phyloP scores from a whole-genome alignment of 2,113 vertebrate genomes.

The Seriola rivoliana region DNA sequence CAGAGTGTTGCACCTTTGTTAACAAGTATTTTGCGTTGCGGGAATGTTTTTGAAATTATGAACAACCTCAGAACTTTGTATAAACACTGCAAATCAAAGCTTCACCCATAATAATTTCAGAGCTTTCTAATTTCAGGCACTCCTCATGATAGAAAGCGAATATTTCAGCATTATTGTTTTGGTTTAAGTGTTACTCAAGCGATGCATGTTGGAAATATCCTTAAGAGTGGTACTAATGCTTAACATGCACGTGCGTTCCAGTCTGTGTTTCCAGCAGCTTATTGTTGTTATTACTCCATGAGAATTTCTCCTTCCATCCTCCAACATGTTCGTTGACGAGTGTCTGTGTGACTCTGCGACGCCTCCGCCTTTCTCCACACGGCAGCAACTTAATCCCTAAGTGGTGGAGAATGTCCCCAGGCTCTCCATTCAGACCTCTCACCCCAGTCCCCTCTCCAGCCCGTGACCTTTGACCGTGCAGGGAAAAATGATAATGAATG shows the following conservation, averaged over 20 bases:
- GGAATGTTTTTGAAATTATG: no score
- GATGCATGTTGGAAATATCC: not conserved
- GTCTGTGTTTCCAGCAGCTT: constrained; percentile 39
- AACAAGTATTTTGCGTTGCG: no score
- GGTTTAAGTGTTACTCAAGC: no score
- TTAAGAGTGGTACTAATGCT: not conserved
- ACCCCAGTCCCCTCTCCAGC: constrained; percentile 12
- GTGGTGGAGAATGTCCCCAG: constrained; percentile 57
- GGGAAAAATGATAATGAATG: constrained; percentile 3
- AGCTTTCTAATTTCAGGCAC: not conserved
- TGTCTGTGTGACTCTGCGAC: constrained; percentile 65
- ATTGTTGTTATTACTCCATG: not conserved
- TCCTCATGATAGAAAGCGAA: not conserved
- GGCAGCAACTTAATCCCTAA: constrained; percentile 74
- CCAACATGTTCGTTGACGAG: constrained; percentile 25
- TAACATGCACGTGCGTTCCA: constrained; percentile 9
- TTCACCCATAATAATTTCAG: no score
- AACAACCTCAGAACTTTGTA: no score
- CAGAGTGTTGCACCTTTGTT: no score
- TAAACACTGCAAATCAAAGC: no score
- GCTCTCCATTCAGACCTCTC: constrained; percentile 52
- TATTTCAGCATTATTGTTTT: no score
- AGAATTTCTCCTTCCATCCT: not conserved
- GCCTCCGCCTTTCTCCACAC: constrained; percentile 64
- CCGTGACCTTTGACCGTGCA: constrained; percentile 47